A percentile compares a stretch with the other conserved stretches of the same genome.
phyloP scores from a whole-genome alignment of 1,140 invertebrate species.

The Brachionus paranguensis region DNA sequence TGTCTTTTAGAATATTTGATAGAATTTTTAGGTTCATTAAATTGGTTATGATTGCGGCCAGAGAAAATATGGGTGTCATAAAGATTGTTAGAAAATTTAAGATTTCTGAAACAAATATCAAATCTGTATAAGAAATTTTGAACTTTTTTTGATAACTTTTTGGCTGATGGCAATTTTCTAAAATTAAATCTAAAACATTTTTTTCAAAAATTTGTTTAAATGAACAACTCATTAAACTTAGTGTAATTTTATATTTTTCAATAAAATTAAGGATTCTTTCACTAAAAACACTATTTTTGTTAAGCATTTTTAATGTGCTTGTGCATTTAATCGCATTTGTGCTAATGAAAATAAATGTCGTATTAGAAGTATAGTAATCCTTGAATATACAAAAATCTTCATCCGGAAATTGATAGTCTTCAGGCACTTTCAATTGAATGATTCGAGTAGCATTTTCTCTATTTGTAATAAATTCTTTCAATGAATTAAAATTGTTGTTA shows the following conservation, averaged over 20 bases:
- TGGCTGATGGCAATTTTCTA: not conserved
- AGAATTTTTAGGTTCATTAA: not conserved
- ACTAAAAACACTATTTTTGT: not conserved
- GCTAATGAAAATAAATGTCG: too few species aligned
- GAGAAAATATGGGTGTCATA: not conserved
- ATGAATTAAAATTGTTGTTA: not conserved
- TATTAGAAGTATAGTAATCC: not conserved
- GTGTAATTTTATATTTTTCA: not conserved
- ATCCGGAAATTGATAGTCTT: not conserved
- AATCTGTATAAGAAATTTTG: not conserved
- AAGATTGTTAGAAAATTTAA: not conserved
- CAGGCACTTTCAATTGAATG: not conserved
- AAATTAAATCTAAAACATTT: not conserved
- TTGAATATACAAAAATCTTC: not conserved
- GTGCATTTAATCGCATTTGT: not conserved
- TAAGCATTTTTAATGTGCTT: not conserved
- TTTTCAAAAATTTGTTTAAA: not conserved
- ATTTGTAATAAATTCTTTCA: too few species aligned
- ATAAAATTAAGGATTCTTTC: not conserved
- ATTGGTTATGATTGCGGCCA: not conserved
- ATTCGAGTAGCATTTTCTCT: not conserved
- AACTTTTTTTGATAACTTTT: not conserved
- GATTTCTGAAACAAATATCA: not conserved
- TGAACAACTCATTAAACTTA: not conserved
- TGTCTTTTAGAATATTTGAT: not conserved